Conservation (phyloP, 2,888 invertebrate species). For the Silvanus unidentatus region DNA sequence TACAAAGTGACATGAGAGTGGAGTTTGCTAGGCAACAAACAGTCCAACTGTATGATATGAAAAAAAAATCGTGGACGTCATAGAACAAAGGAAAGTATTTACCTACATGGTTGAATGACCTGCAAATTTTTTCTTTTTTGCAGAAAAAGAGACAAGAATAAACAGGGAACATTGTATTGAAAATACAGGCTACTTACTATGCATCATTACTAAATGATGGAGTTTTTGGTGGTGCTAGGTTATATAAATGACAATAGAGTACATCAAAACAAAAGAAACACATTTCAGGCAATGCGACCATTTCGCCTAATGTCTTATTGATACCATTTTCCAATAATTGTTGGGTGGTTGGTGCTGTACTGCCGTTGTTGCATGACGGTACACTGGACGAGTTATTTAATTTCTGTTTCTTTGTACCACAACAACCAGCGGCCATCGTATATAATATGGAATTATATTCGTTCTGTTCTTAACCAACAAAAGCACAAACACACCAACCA, state of each 20-base stretch:
- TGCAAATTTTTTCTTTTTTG: slow-evolving; percentile 10
- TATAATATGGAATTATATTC: background rate
- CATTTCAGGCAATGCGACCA: slow-evolving; percentile 90
- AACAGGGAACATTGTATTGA: background rate
- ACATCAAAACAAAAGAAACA: slow-evolving; percentile 99
- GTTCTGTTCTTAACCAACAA: too few species aligned
- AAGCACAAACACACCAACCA: too few species aligned
- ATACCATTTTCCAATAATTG: slow-evolving; percentile 46
- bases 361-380: slow-evolving; percentile 41
- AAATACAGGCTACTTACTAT: slow-evolving; percentile 70
- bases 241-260: slow-evolving; percentile 88
- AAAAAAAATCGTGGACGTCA: background rate
- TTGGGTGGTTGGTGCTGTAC: slow-evolving; percentile 18
- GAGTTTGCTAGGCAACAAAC: background rate
- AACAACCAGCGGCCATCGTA: slow-evolving; percentile 82
- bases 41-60: background rate
- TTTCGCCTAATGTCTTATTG: slow-evolving; percentile 38
- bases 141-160: background rate
- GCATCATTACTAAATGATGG: slow-evolving; percentile 92
- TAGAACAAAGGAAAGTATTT: slow-evolving; percentile 27
- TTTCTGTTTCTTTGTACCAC: slow-evolving; percentile 89
- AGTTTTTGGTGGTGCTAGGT: slow-evolving; percentile 83
- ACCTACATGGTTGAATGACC: slow-evolving; percentile 35
- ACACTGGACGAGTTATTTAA: slow-evolving; percentile 58
- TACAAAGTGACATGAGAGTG: background rate